Base-by-base conservation (phyloP, 2,797 vertebrate genomes). In the Poeciliopsis turneri region DNA sequence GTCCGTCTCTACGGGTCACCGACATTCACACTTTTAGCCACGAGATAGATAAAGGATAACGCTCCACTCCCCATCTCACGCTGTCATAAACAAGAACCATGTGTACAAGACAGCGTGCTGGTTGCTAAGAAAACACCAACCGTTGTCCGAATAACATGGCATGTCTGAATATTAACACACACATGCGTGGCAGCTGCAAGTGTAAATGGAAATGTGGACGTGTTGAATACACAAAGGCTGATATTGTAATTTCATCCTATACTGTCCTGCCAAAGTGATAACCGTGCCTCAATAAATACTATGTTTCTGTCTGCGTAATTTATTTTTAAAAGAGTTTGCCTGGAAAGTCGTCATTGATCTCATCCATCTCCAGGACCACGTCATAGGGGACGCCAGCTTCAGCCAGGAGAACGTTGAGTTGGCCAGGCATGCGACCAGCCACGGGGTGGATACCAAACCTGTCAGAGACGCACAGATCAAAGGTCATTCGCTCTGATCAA, bases 401-500 rank as follows among this genome's bases (percentile, higher is more conserved):
- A 23, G 96, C 96, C 91, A 97, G 23, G 5, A 96, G 95, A 71
- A 97, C 96, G 1, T 96, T 96, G 70, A 96, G 90, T 89, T 97
- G 96, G 30, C 96, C 96, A 0, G 96, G 96, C 96, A 97, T 96
- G 9, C 95, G 95, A 18, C 96, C 96, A 1, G 96, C 96, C n/a
- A 96, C 96, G 4, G 96, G 96, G 86, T 96, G 96, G 86, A 96
- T 96, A 41, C 96, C 96, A 92, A 97, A 97, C 91, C 96, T 96
- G 57, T 78, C 20, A 61, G n/a, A 84, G 74, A 77, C 5, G 18
- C 43, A 70, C 51, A 25, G 1, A 47, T 47, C 8, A 69, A 51
- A 79, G 41, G 12, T 28, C 1, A 76, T 81, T 49, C 39, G 5
- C 2, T 43, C 0, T 23, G 5, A 78, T 55, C 66, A 66, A 0